Evolutionary conservation across 2,797 vertebrate genomes (phyloP).

Genomic region (Pantherophis alleghaniensis): DNA sequence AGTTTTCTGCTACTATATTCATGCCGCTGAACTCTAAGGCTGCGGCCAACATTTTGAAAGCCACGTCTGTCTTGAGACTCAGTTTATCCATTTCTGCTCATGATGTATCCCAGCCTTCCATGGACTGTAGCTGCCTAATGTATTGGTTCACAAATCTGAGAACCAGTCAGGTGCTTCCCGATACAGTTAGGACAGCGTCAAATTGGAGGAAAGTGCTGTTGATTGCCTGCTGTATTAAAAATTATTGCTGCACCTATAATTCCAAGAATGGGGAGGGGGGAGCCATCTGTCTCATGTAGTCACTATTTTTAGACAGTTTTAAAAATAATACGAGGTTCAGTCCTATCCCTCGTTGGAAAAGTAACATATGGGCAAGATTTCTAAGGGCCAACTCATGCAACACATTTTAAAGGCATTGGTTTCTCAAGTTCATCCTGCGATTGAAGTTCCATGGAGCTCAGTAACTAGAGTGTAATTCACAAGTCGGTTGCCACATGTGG

Average conservation of each 20-base stretch:
- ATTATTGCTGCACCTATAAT: neutral
- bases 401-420: neutral
- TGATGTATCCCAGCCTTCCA: neutral
- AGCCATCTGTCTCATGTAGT: neutral
- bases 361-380: neutral
- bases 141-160: neutral
- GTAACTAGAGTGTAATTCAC: neutral
- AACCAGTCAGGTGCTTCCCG: neutral
- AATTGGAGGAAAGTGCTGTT: neutral
- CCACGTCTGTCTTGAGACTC: neutral
- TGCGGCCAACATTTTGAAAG: neutral
- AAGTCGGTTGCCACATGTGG: neutral
- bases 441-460: neutral
- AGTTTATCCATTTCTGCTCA: neutral
- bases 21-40: neutral
- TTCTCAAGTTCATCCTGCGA: neutral
- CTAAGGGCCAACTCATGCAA: neutral
- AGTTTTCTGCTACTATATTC: neutral
- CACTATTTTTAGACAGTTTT: neutral
- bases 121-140: neutral
- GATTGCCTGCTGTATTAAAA: neutral
- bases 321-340: neutral
- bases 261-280: neutral
- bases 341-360: neutral
- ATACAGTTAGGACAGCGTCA: neutral